Evolutionary conservation across 2,797 vertebrate genomes (phyloP).

Genomic region (Cuculus canorus): DNA sequence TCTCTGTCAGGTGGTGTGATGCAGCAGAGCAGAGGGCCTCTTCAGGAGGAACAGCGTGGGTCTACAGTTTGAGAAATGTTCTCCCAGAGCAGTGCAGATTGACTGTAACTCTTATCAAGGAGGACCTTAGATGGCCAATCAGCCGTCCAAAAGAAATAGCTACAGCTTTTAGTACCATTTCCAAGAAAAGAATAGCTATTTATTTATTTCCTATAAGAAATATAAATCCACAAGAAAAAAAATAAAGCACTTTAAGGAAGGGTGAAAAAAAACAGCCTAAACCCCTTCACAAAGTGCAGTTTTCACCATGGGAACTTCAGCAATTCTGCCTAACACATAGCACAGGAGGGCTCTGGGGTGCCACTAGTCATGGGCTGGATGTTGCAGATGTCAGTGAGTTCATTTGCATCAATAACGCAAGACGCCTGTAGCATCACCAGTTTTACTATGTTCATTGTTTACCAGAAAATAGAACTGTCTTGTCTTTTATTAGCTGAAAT

Average conservation of each 20-base stretch:
- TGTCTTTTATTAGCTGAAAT: conserved; percentile 33
- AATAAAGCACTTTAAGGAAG: background rate
- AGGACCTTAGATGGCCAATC: background rate
- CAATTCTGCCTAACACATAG: background rate
- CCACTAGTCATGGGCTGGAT: background rate
- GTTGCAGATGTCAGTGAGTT: conserved; percentile 26
- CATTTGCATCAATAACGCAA: conserved; percentile 36
- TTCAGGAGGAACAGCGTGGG: background rate
- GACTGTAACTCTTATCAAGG: background rate
- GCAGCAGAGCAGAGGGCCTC: background rate
- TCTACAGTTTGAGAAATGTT: background rate
- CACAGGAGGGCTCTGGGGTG: background rate
- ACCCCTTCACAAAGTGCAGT: background rate
- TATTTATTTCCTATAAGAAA: background rate
- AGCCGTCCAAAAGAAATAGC: background rate
- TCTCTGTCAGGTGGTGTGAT: accelerated
- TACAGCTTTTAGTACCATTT: background rate
- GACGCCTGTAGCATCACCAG: conserved; percentile 25
- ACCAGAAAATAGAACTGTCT: conserved; percentile 38
- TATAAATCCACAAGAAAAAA: background rate
- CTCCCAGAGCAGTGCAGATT: background rate
- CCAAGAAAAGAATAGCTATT: background rate
- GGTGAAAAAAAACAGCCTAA: background rate
- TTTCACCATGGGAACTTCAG: background rate
- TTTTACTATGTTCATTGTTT: conserved; percentile 7